phyloP scores from a whole-genome alignment of 2,797 vertebrate genomes.

The Trematomus bernacchii region DNA sequence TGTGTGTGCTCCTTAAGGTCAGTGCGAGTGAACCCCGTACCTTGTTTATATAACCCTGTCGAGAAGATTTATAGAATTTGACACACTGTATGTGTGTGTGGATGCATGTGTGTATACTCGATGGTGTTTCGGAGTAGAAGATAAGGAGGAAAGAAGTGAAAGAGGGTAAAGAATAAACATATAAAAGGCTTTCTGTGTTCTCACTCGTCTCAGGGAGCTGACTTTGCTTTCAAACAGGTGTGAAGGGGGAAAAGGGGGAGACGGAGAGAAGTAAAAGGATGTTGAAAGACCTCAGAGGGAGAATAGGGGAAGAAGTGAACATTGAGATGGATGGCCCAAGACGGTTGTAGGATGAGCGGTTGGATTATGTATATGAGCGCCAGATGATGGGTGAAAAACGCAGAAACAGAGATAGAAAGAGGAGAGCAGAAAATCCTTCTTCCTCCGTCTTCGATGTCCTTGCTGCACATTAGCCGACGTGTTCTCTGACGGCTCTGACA shows the following conservation, averaged over 20 bases:
- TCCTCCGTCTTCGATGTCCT: conserved; percentile 80
- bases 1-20: conserved; percentile 36
- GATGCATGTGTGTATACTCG: conserved; percentile 21
- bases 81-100: conserved; percentile 28
- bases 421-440: conserved; percentile 35
- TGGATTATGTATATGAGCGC: conserved; percentile 52
- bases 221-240: conserved; percentile 73
- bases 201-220: conserved; percentile 73
- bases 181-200: conserved; percentile 89
- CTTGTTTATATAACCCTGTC: conserved; percentile 69
- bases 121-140: conserved; percentile 13
- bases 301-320: conserved; percentile 35
- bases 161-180: conserved; percentile 64
- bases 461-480: conserved; percentile 78
- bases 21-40: conserved; percentile 33
- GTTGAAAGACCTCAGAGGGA: conserved; percentile 22
- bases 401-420: conserved; percentile 12
- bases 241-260: conserved; percentile 46
- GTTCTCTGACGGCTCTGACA: conserved; percentile 77
- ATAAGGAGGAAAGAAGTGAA: conserved; percentile 36
- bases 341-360: conserved; percentile 43
- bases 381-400: conserved; percentile 45
- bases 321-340: conserved; percentile 26
- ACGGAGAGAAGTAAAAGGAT: conserved; percentile 13
- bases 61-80: conserved; percentile 44